Conservation (phyloP, 2,888 invertebrate species). For the Poecilobothrus nobilitatus region DNA sequence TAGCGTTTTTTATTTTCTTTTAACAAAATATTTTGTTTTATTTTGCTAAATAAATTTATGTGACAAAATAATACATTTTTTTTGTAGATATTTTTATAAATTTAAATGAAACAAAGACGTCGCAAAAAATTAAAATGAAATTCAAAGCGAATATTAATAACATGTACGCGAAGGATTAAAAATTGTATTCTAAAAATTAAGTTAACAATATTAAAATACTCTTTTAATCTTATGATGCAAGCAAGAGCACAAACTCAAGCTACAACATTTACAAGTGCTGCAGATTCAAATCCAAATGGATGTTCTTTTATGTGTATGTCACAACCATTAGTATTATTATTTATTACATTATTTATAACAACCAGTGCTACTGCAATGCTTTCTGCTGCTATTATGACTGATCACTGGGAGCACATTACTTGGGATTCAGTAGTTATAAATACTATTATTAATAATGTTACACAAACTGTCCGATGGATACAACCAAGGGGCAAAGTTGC, state of each 20-base stretch:
- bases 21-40: no score
- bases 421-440: slow-evolving; percentile 58
- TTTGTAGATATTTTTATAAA: background rate
- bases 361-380: slow-evolving; percentile 72
- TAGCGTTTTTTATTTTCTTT: no score
- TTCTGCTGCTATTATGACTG: slow-evolving; percentile 79
- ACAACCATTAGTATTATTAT: slow-evolving; percentile 41
- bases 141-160: background rate
- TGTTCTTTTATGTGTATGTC: slow-evolving; percentile 39
- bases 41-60: no score
- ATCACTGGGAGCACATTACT: slow-evolving; percentile 81
- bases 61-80: no score
- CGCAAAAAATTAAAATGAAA: slow-evolving; percentile 1
- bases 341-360: slow-evolving; percentile 54
- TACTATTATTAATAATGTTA: slow-evolving; percentile 46
- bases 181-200: background rate
- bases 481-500: slow-evolving; percentile 54
- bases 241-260: slow-evolving; percentile 8
- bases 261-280: slow-evolving; percentile 4
- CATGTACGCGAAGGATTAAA: background rate
- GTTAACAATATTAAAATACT: background rate
- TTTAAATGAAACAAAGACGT: background rate
- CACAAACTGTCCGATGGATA: slow-evolving; percentile 54
- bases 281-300: slow-evolving; percentile 17
- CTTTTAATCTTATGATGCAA: background rate